Base-by-base conservation (phyloP, 2,888 invertebrate species). In the Sycophila texana region DNA sequence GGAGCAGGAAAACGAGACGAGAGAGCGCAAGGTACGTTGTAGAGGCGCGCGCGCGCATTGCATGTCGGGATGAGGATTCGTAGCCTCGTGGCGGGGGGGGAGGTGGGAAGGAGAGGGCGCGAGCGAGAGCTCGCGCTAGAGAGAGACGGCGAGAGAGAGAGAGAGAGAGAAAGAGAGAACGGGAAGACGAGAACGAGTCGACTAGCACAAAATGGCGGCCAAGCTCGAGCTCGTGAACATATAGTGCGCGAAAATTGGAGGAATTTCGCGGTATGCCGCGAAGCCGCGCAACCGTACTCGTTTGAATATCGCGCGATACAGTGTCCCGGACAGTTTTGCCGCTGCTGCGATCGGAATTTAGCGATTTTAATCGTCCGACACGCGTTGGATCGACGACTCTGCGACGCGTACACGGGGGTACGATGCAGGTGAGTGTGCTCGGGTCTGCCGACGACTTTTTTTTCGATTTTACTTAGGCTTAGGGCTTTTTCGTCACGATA, bases 121-220 rank as follows among this genome's bases (percentile, higher is more conserved):
- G 81, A 83, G 85, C 86, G 73, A n/a, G 18, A 47, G 51, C 49
- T 20, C 57, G 76, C 49, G 77, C n/a, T 39, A 71, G 49, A 72
- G 82, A 77, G 77, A n/a, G n/a, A n/a, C n/a, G n/a, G 76, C 49
- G 86, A 84, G 81, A 84, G 85, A 86, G 82, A 77, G 77, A 67
- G 63, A 70, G 57, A 51, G 77, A 67, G 80, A 82, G 85, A 83
- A 83, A 83, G 86, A 84, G 81, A 84, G 85, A 86, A 86, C 85
- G 87, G 84, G 86, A 85, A 82, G 84, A 85, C 86, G 85, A 86
- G 87, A 85, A 85, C 85, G 84, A 88, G 86, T 84, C 84, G 85
- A 86, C 87, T 87, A 86, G 86, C 89, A 90, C 86, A 90, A 90
- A 89, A 90, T 90, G 90, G 90, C 89, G 87, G 88, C 87, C 86